Conservation (phyloP, 1,140 invertebrate species). For the Harlomillsia oculata region DNA sequence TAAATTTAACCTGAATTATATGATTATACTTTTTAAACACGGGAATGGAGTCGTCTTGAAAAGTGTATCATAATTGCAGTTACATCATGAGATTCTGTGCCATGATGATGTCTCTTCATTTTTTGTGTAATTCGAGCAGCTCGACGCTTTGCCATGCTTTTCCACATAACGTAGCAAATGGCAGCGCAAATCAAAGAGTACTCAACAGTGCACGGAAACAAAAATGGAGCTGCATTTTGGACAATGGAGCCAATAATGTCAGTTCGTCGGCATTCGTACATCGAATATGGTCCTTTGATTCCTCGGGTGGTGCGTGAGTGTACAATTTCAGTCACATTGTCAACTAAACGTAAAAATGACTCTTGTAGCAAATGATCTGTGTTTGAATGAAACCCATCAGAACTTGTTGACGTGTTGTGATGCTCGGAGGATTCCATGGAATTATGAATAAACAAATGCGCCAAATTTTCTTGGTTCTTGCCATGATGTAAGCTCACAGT, state of each 20-base stretch:
- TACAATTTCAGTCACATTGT: not conserved
- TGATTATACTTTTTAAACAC: not conserved
- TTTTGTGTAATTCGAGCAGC: not conserved
- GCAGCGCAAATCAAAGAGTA: slow-evolving; percentile 88
- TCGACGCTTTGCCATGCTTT: slow-evolving; percentile 52
- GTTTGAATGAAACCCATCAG: not conserved
- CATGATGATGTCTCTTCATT: not conserved
- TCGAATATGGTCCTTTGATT: slow-evolving; percentile 57
- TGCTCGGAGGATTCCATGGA: not conserved
- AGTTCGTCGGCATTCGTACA: slow-evolving; percentile 76
- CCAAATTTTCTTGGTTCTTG: not conserved
- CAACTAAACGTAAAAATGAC: not conserved
- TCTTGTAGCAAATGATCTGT: not conserved
- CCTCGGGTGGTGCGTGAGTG: slow-evolving; percentile 11
- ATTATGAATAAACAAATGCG: not conserved
- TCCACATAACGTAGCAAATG: slow-evolving; percentile 91
- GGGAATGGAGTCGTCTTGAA: not conserved
- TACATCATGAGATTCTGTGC: not conserved
- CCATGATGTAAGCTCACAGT: not conserved
- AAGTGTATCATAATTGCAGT: not conserved
- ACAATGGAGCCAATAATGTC: slow-evolving; percentile 87
- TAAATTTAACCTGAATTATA: not conserved
- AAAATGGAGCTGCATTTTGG: slow-evolving; percentile 72
- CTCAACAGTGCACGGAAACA: slow-evolving; percentile 94
- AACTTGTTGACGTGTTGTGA: not conserved